Percentiles rank a stretch among this genome's conserved stretches.
Evolutionary conservation across 2,797 vertebrate species (phyloP).

Genomic region (Chiloscyllium punctatum): DNA sequence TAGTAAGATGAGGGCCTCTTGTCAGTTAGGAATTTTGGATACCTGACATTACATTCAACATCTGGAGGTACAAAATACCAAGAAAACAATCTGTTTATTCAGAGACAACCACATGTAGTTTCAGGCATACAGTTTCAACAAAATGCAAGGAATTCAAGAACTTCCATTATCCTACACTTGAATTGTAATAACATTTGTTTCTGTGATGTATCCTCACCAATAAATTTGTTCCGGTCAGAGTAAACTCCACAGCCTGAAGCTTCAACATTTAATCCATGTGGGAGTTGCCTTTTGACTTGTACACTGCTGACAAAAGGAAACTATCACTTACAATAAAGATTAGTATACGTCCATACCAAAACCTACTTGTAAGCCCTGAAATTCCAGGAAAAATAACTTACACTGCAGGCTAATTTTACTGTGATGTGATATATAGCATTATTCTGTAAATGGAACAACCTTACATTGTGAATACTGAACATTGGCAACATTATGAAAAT

Average conservation of each 20-base stretch:
- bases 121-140: neutral
- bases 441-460: neutral
- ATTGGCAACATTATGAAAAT: neutral
- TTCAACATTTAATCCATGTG: slow-evolving; percentile 19
- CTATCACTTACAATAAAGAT: neutral
- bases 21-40: neutral
- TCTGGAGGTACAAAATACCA: neutral
- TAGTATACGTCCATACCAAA: neutral
- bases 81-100: neutral
- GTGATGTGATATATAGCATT: neutral
- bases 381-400: neutral
- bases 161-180: neutral
- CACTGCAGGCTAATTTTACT: neutral
- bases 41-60: neutral
- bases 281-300: neutral
- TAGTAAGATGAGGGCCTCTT: neutral
- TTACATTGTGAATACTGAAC: neutral
- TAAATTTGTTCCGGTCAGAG: neutral
- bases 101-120: neutral
- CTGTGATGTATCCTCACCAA: neutral
- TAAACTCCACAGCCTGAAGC: neutral
- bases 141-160: slow-evolving; percentile 2
- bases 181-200: neutral
- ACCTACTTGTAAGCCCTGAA: neutral
- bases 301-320: neutral